phyloP scores from a whole-genome alignment of 1,140 invertebrate species.

The Zaprionus lachaisei region DNA sequence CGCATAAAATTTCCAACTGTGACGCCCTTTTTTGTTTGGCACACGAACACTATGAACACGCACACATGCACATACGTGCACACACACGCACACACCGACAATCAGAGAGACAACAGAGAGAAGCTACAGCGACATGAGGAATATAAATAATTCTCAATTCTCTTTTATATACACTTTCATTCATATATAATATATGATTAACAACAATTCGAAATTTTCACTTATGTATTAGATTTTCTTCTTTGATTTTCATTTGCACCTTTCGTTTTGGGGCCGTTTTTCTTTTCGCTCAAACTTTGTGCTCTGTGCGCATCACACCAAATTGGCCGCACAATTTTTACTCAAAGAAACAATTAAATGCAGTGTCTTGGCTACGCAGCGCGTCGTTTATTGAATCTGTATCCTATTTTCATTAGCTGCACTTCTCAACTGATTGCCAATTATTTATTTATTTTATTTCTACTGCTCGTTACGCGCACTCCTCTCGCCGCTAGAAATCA shows the following conservation, averaged over 20 bases:
- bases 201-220: conserved; percentile 60
- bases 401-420: conserved; percentile 16
- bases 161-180: conserved; percentile 16
- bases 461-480: conserved; percentile 16
- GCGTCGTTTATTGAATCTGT: conserved; percentile 9
- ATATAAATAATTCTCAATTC: conserved; percentile 16
- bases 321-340: conserved; percentile 22
- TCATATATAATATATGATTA: conserved; percentile 40
- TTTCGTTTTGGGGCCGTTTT: conserved; percentile 39
- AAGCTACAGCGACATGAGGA: conserved; percentile 20
- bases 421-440: conserved; percentile 21
- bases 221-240: conserved; percentile 61
- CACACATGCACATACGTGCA: conserved; percentile 43
- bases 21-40: conserved; percentile 74
- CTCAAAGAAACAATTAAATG: conserved; percentile 6
- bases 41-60: conserved; percentile 37
- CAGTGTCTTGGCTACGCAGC: conserved; percentile 1
- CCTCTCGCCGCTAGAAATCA: conserved; percentile 50
- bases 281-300: conserved; percentile 39
- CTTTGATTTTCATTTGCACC: conserved; percentile 51
- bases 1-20: conserved; percentile 66
- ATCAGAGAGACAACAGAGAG: conserved; percentile 27
- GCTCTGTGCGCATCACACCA: conserved; percentile 45
- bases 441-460: conserved; percentile 43
- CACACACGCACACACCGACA: conserved; percentile 18